Evolutionary conservation across 37 sponge, comb jelly and placozoan genomes (phyloP).

Genomic region (Bolinopsis microptera): DNA sequence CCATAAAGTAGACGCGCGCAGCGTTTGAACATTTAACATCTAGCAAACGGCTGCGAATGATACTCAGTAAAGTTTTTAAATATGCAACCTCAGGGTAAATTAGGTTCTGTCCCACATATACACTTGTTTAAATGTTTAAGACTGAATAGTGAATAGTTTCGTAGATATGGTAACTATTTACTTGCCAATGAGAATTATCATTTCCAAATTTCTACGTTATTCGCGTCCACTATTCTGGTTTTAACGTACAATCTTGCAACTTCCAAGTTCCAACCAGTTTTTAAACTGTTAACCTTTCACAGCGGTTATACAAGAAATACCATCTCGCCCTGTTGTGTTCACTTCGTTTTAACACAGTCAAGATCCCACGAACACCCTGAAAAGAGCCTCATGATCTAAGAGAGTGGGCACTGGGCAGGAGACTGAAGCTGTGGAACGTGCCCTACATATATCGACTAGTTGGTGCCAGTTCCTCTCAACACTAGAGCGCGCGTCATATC

Average conservation of each 20-base stretch:
- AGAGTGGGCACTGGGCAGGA: not conserved
- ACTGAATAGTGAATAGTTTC: not conserved
- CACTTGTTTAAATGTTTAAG: not conserved
- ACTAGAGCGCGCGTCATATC: not conserved
- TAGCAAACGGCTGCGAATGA: not conserved
- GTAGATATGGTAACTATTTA: not conserved
- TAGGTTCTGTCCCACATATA: not conserved
- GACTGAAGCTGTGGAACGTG: too few species aligned
- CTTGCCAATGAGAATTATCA: not conserved
- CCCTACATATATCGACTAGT: not conserved
- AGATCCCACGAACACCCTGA: not conserved
- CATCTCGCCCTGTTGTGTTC: too few species aligned
- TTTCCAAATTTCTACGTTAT: too few species aligned
- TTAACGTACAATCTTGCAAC: too few species aligned
- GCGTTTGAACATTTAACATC: not conserved
- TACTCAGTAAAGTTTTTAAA: not conserved
- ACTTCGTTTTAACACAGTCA: not conserved
- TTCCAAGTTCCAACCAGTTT: too few species aligned
- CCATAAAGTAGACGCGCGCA: not conserved
- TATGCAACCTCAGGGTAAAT: not conserved
- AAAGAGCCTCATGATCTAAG: not conserved
- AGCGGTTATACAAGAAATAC: too few species aligned
- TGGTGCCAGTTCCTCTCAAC: not conserved
- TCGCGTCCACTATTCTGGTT: too few species aligned
- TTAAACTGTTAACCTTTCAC: too few species aligned